Conservation (phyloP, 2,797 vertebrate genomes). For the Clarias platycephalus region DNA sequence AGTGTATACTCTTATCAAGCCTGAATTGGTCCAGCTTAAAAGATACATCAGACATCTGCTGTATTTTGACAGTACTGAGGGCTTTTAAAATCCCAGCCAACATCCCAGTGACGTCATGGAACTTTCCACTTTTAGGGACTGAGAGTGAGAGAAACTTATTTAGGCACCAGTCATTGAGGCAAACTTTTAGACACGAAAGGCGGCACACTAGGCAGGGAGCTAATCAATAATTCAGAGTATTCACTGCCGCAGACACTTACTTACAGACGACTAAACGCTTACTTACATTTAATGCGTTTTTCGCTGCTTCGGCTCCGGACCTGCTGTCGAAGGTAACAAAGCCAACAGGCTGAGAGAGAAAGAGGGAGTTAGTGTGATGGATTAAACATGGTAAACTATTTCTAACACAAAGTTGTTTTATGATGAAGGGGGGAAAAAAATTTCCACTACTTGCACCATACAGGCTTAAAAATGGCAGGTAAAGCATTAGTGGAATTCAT, state of each 20-base stretch:
- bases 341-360: constrained; percentile 89
- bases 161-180: constrained; percentile 1
- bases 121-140: constrained; percentile 38
- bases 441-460: not conserved
- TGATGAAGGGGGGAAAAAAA: not conserved
- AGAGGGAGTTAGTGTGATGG: constrained; percentile 2
- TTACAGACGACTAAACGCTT: constrained; percentile 45
- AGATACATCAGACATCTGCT: constrained; percentile 25
- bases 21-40: constrained; percentile 5
- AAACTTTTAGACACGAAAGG: constrained; percentile 35
- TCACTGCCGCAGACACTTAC: constrained; percentile 60
- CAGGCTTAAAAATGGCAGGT: not conserved
- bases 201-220: constrained; percentile 2
- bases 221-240: constrained; percentile 44
- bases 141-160: not conserved
- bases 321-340: constrained; percentile 99
- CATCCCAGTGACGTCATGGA: constrained; percentile 42
- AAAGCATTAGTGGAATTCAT: not conserved
- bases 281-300: constrained; percentile 97
- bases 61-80: constrained; percentile 35
- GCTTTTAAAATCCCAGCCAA: constrained; percentile 36
- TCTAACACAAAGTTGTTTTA: not conserved
- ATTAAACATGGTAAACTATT: not conserved
- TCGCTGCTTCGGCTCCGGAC: constrained; percentile 94
- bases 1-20: not conserved